Percentiles rank a stretch among this genome's conserved stretches.
Evolutionary conservation across 2,888 invertebrate genomes (phyloP).

Genomic region (Bedellia somnulentella): DNA sequence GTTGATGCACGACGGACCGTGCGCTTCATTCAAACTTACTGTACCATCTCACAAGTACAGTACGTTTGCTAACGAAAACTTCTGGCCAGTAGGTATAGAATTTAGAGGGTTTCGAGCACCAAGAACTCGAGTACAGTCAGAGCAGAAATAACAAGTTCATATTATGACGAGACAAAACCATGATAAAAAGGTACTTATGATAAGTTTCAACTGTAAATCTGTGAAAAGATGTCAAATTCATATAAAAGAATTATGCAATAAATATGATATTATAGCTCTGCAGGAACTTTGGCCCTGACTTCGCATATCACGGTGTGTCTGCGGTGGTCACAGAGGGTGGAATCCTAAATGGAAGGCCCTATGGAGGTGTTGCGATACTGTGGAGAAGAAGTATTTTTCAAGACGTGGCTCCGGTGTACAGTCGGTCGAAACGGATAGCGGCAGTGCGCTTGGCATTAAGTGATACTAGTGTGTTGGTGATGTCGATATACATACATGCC

Average conservation of each 20-base stretch:
- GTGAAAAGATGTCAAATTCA: not conserved
- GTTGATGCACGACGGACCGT: too few species aligned
- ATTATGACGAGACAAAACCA: not conserved
- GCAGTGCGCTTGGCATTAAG: conserved; percentile 9
- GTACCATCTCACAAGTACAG: too few species aligned
- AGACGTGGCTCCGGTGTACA: conserved; percentile 11
- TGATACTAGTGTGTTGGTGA: conserved; percentile 8
- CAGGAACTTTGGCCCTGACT: conserved; percentile 9
- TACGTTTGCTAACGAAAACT: not conserved
- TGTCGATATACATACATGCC: conserved; percentile 16
- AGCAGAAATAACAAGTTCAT: not conserved
- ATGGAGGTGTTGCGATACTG: conserved; percentile 13
- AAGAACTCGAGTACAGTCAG: not conserved
- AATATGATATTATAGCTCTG: not conserved
- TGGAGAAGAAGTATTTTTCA: conserved; percentile 13
- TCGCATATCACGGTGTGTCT: conserved; percentile 12
- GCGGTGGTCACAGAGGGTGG: conserved; percentile 14
- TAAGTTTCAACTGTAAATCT: conserved; percentile 2
- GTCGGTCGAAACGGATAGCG: conserved; percentile 10
- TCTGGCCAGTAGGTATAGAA: conserved; percentile 3
- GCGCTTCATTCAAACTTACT: too few species aligned
- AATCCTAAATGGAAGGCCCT: conserved; percentile 11
- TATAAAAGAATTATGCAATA: not conserved
- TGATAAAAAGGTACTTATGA: not conserved
- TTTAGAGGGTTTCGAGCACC: not conserved